A percentile compares a stretch with the other conserved stretches of the same genome.
These are phyloP conservation scores for Nothura maculosa DNA, from an alignment of 2,797 vertebrate genomes.

Conservation along the genomic window DNA sequence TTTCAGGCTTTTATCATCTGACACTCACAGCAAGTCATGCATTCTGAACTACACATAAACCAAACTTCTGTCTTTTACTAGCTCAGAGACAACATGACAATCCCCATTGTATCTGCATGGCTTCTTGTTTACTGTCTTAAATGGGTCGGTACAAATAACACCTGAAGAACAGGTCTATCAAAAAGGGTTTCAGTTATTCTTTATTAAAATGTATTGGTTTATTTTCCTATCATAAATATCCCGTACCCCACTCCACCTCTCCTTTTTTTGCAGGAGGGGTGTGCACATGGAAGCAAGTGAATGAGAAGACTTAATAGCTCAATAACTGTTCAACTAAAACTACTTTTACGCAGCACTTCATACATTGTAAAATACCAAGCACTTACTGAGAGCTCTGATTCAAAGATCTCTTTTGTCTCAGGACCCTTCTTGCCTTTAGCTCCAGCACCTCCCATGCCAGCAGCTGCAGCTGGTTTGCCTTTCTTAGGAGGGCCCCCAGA, in stretches of 20 bases:
- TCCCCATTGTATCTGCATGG: neutral
- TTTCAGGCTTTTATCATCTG: neutral
- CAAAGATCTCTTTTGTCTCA: slow-evolving; percentile 89
- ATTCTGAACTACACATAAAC: neutral
- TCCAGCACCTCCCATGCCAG: slow-evolving; percentile 75
- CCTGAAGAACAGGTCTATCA: neutral
- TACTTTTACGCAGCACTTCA: fast-evolving
- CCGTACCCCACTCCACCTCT: no score
- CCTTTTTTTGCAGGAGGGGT: no score
- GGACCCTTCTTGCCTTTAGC: slow-evolving; percentile 89
- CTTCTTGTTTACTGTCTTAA: neutral
- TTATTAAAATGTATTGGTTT: neutral
- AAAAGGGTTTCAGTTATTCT: neutral
- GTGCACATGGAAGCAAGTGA: no score
- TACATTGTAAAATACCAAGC: neutral
- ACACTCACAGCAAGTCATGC: neutral
- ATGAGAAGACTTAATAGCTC: neutral
- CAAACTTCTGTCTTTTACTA: neutral
- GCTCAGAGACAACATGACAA: neutral
- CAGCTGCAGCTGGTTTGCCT: slow-evolving; percentile 81
- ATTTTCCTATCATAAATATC: neutral
- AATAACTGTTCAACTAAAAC: neutral
- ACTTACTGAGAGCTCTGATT: slow-evolving; percentile 93
- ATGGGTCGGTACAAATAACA: neutral
- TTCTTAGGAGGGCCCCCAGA: slow-evolving; percentile 89